Evolutionary conservation across 1,140 invertebrate genomes (phyloP), one percentile per base, ranked within the genome.

Genomic region (Aphelenchoides besseyi): DNA sequence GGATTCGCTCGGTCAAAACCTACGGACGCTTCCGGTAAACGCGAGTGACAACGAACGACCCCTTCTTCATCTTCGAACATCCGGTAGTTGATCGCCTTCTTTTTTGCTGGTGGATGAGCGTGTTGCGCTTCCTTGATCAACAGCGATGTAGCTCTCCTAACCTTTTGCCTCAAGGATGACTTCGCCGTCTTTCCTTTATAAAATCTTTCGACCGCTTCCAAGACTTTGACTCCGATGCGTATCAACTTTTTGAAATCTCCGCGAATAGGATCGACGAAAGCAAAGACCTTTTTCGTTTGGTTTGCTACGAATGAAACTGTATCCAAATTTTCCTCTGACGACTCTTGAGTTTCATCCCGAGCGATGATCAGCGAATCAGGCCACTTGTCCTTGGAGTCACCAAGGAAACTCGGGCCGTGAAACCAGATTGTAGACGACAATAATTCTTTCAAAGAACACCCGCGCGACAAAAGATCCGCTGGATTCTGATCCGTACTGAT

Each of bases 61-160:
- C 41, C 52, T 26, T 32, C 18, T 2, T 72, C 30, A 16, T 72
- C 70, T 2, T 74, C 2, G 5, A 33, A 72, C 29, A 72, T 1
- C 3, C 36, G 29, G 2, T 68, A 55, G n/a, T 72, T 53, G 26
- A 54, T 30, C 18, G 12, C 36, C 32, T n/a, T 0, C 33, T 53
- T 12, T 0, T 16, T 16, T 0, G 29, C 30, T 1, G 70, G 41
- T 9, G 70, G 71, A 12, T 54, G 18, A 2, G 1, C 9, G 3
- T 35, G 32, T 74, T 72, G 70, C 9, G 33, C 33, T 18, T 68
- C 1, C 29, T 57, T 48, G 1, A 72, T 48, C 18, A 72, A 74
- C n/a, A n/a, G n/a, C n/a, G n/a, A n/a, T n/a, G n/a, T n/a, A n/a
- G n/a, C n/a, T n/a, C n/a, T n/a, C n/a, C n/a, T n/a, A n/a, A n/a